Conservation (phyloP, 2,113 vertebrate species). For the Siniperca chuatsi region DNA sequence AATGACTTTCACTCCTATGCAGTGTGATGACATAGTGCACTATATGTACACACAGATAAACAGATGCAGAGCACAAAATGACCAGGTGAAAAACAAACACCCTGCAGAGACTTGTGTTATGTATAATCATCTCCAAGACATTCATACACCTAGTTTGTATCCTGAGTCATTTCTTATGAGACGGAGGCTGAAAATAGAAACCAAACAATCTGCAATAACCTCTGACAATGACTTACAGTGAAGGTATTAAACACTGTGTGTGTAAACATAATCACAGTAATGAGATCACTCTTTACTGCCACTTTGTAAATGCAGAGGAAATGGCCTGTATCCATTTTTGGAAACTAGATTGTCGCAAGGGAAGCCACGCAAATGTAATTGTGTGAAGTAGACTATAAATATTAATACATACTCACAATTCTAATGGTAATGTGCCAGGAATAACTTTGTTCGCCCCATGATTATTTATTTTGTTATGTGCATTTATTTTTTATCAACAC, state of each 20-base stretch:
- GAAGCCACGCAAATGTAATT: constrained; percentile 55
- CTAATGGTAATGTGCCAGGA: constrained; percentile 53
- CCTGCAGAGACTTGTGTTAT: constrained; percentile 9
- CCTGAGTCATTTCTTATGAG: constrained; percentile 42
- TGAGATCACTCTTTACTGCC: constrained; percentile 47
- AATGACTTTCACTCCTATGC: constrained; percentile 28
- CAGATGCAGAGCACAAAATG: constrained; percentile 22
- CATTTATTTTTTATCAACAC: constrained; percentile 50
- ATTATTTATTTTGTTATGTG: constrained; percentile 55
- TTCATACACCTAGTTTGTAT: constrained; percentile 45
- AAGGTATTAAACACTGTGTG: constrained; percentile 48
- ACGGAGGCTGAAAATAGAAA: constrained; percentile 37
- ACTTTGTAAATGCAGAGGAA: constrained; percentile 52
- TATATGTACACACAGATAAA: constrained; percentile 24
- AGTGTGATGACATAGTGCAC: constrained; percentile 47
- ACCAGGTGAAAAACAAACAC: constrained; percentile 24
- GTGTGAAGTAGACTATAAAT: constrained; percentile 71
- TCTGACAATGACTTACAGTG: constrained; percentile 36
- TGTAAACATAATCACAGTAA: constrained; percentile 56
- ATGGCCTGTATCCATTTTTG: constrained; percentile 63
- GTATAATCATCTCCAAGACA: constrained; percentile 51
- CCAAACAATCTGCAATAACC: constrained; percentile 32
- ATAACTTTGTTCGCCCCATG: constrained; percentile 59
- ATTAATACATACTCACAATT: constrained; percentile 68
- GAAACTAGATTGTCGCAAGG: constrained; percentile 47